A percentile compares a stretch with the other conserved stretches of the same genome.
These are phyloP conservation scores for Emydoidea blandingii DNA, from an alignment of 2,797 vertebrate species.

Conservation along the genomic window DNA sequence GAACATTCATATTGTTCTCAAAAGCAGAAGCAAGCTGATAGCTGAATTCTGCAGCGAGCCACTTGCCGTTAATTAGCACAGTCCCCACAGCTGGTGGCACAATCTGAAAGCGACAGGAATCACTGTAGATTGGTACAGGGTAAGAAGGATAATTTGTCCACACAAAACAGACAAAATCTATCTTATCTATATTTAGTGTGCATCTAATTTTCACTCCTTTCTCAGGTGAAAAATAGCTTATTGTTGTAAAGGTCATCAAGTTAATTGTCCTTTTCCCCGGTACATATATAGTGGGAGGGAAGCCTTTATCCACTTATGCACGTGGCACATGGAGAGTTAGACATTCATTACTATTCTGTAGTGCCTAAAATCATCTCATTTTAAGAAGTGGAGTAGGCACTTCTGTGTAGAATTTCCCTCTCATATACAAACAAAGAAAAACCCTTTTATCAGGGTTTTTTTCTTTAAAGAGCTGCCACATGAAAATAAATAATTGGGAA, in stretches of 20 bases:
- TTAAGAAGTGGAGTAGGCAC: background rate
- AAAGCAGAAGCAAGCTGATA: background rate
- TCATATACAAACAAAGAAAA: background rate
- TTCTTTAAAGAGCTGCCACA: fast-evolving
- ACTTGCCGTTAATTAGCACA: slow-evolving; percentile 30
- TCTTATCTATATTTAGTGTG: background rate
- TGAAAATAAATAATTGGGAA: background rate
- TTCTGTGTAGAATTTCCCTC: background rate
- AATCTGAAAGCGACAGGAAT: background rate
- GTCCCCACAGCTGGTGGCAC: background rate
- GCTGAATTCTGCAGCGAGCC: background rate
- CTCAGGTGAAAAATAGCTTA: slow-evolving; percentile 5
- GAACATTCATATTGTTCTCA: background rate
- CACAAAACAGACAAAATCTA: background rate
- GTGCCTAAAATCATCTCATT: background rate
- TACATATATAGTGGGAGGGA: background rate
- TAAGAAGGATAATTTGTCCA: background rate
- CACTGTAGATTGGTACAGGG: background rate
- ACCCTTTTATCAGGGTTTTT: background rate
- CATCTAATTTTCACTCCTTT: slow-evolving; percentile 13
- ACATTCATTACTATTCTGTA: background rate
- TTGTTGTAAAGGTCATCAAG: background rate
- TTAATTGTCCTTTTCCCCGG: background rate
- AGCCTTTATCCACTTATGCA: background rate
- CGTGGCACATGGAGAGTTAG: background rate